phyloP scores from a whole-genome alignment of 2,797 vertebrate species.

The Acrossocheilus fasciatus region DNA sequence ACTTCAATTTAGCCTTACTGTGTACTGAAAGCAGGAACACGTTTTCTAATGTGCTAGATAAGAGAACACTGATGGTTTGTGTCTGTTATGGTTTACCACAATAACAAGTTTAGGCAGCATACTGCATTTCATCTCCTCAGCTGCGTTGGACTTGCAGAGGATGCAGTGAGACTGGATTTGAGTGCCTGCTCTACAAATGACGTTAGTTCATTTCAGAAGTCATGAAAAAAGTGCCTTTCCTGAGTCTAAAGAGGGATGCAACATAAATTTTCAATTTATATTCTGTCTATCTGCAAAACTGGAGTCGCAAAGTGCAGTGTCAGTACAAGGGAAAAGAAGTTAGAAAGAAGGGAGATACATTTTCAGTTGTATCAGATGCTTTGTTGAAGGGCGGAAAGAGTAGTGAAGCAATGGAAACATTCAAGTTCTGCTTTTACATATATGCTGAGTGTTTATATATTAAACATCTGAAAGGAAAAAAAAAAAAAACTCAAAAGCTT shows the following conservation, averaged over 20 bases:
- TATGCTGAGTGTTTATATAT: neutral
- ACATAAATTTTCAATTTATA: conserved; percentile 81
- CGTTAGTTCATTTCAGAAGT: conserved; percentile 50
- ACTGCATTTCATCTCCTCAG: conserved; percentile 61
- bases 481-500: neutral
- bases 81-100: conserved; percentile 43
- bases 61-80: conserved; percentile 60
- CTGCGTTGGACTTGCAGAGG: conserved; percentile 44
- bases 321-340: conserved; percentile 64
- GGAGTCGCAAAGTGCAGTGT: conserved; percentile 58
- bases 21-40: conserved; percentile 66
- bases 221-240: conserved; percentile 64
- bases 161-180: conserved; percentile 60
- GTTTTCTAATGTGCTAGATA: conserved; percentile 67
- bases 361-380: conserved; percentile 47
- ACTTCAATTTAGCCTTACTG: conserved; percentile 65
- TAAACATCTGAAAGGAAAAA: neutral
- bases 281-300: conserved; percentile 77
- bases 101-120: conserved; percentile 40
- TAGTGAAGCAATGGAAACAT: neutral
- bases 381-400: neutral
- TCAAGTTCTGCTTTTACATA: neutral
- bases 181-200: conserved; percentile 56
- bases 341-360: conserved; percentile 60
- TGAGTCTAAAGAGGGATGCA: conserved; percentile 71